These are phyloP conservation scores for Polypedilum vanderplanki DNA, from an alignment of 1,140 invertebrate species.

Conservation along the genomic window DNA sequence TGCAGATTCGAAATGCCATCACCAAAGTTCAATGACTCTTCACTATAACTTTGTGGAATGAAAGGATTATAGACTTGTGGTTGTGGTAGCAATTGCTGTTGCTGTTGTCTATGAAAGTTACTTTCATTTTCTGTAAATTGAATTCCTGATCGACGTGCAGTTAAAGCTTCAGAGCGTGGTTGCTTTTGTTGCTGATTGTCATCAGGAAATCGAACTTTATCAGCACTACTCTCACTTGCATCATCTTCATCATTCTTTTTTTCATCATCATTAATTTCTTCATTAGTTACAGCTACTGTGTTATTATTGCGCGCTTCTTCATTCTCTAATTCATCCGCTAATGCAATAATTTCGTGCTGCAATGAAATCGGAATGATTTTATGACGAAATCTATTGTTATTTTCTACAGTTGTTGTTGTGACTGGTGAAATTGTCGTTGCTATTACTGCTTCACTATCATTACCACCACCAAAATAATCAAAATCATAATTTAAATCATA, in stretches of 20 bases:
- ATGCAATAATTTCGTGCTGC: neutral
- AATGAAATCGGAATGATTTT: slow-evolving; percentile 24
- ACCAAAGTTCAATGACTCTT: slow-evolving; percentile 41
- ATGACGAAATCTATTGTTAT: neutral
- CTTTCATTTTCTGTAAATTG: slow-evolving; percentile 34
- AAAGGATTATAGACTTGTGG: slow-evolving; percentile 36
- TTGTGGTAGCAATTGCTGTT: neutral
- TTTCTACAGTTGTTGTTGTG: neutral
- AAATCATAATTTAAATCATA: slow-evolving; percentile 20
- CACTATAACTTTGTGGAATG: slow-evolving; percentile 41
- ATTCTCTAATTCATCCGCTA: neutral
- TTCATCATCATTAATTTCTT: neutral
- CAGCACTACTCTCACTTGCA: too few species aligned
- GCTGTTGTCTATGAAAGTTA: neutral
- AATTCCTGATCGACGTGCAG: slow-evolving; percentile 41
- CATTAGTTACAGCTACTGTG: neutral
- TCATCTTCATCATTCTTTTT: neutral
- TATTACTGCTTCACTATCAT: neutral
- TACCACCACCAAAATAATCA: neutral
- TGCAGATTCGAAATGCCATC: slow-evolving; percentile 34
- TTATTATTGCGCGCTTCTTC: neutral
- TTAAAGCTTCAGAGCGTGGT: slow-evolving; percentile 32
- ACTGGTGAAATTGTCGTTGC: neutral
- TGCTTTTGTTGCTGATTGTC: neutral
- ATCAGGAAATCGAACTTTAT: neutral